phyloP scores from a whole-genome alignment of 2,113 vertebrate genomes.

The Scomber scombrus region DNA sequence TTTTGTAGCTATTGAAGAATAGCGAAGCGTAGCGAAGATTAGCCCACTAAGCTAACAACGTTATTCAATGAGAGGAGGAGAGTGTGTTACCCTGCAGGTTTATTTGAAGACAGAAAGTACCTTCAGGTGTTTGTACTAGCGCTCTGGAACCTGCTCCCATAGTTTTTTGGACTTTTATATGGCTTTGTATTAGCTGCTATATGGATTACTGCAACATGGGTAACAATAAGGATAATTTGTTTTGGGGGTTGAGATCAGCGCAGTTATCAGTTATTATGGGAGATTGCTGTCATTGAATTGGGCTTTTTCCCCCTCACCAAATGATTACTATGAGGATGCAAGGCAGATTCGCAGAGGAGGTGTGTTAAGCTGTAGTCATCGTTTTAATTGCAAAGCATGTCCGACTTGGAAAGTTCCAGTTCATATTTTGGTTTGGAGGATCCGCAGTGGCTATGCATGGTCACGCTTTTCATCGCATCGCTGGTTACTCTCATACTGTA shows the following conservation, averaged over 20 bases:
- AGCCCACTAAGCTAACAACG: conserved; percentile 71
- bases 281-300: conserved; percentile 30
- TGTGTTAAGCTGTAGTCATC: conserved; percentile 41
- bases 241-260: conserved; percentile 3
- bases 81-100: conserved; percentile 1
- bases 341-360: conserved; percentile 45
- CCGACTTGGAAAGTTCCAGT: conserved; percentile 78
- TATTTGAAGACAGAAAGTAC: neutral
- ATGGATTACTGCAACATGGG: conserved; percentile 27
- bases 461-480: conserved; percentile 88
- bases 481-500: conserved; percentile 86
- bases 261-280: neutral
- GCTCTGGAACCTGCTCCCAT: neutral
- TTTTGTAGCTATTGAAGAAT: conserved; percentile 42
- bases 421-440: conserved; percentile 80
- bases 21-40: conserved; percentile 53
- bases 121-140: neutral
- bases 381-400: conserved; percentile 82
- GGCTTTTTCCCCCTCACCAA: neutral
- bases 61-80: conserved; percentile 34
- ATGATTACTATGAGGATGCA: conserved; percentile 34
- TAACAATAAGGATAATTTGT: conserved; percentile 21
- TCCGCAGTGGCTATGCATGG: conserved; percentile 87
- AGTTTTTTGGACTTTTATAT: neutral
- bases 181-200: neutral